phyloP scores from a whole-genome alignment of 1,140 invertebrate species.

The Achroia grisella region DNA sequence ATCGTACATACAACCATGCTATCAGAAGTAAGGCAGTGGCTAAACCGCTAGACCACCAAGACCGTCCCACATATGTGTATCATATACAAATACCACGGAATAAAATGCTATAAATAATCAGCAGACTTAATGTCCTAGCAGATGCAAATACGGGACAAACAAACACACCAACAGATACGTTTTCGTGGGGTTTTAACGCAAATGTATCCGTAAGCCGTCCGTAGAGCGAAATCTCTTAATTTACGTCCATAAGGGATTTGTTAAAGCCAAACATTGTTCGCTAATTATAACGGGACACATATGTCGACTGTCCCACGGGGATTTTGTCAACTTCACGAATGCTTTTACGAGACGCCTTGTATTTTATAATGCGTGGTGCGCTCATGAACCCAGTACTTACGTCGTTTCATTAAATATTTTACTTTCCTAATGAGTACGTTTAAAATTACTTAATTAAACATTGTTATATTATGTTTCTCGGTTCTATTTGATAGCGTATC shows the following conservation, averaged over 20 bases:
- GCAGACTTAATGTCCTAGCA: slow-evolving; percentile 13
- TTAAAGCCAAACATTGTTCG: slow-evolving; percentile 71
- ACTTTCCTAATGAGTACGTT: too few species aligned
- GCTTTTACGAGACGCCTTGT: background rate
- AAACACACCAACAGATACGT: slow-evolving; percentile 28
- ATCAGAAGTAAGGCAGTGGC: too few species aligned
- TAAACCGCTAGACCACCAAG: too few species aligned
- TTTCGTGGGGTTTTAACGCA: slow-evolving; percentile 41
- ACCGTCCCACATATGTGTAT: too few species aligned
- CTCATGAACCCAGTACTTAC: too few species aligned
- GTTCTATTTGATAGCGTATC: too few species aligned
- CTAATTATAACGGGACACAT: slow-evolving; percentile 70
- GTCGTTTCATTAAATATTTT: too few species aligned
- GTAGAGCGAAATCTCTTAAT: slow-evolving; percentile 63
- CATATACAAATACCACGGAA: too few species aligned
- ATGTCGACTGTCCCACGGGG: slow-evolving; percentile 58
- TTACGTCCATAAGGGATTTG: slow-evolving; percentile 71
- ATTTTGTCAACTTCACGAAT: slow-evolving; percentile 55
- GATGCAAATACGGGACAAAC: slow-evolving; percentile 12
- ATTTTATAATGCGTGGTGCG: too few species aligned
- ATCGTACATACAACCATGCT: too few species aligned
- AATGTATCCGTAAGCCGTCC: slow-evolving; percentile 60
- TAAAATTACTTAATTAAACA: too few species aligned
- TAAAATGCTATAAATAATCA: slow-evolving; percentile 14
- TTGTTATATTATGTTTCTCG: too few species aligned